Evolutionary conservation across 2,797 vertebrate species (phyloP), one percentile per base, ranked within the genome.

Genomic region (Gymnoscopelus braueri): DNA sequence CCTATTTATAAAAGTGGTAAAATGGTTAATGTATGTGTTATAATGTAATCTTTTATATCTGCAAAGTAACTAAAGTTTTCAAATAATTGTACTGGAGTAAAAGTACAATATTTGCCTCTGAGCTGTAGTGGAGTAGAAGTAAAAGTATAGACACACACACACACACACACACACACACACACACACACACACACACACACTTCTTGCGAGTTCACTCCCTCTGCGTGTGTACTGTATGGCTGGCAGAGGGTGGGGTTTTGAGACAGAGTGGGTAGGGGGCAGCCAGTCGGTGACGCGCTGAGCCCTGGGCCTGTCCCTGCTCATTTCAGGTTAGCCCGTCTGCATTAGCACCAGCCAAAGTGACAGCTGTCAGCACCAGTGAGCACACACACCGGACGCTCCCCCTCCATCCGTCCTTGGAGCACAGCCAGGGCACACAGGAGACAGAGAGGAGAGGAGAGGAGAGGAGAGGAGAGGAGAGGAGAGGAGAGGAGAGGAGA

Each of bases 311-410:
- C 86, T 89, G 88, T 91, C 90, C 71, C 81, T 67, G 71, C 79
- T 88, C 83, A 85, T 91, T 89, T 84, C 83, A 84, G 85, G 82
- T 91, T 89, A 90, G 82, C 83, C 64, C 23, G 26, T 89, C 85
- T 85, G 82, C 88, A 89, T 90, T 89, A 91, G 85, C 78, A 55
- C 67, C 78, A 80, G 81, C 71, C 72, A 82, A 83, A 84, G 87
- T 89, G 89, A 90, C 89, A 90, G 89, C 89, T 92, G 88, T 91
- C 90, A 91, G 82, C 84, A 56, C 71, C 74, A 71, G 78, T 75
- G 77, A 88, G 75, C 67, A 32, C 56, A 19, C 69, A 74, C 87
- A 8, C 24, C 80, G 80, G 71, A 85, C 74, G 77, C 68, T 66
- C 74, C 75, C 63, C 82, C 65, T 72, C 70, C 77, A 78, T 78